phyloP scores from a whole-genome alignment of 2,797 vertebrate genomes.

The Trachops cirrhosus region DNA sequence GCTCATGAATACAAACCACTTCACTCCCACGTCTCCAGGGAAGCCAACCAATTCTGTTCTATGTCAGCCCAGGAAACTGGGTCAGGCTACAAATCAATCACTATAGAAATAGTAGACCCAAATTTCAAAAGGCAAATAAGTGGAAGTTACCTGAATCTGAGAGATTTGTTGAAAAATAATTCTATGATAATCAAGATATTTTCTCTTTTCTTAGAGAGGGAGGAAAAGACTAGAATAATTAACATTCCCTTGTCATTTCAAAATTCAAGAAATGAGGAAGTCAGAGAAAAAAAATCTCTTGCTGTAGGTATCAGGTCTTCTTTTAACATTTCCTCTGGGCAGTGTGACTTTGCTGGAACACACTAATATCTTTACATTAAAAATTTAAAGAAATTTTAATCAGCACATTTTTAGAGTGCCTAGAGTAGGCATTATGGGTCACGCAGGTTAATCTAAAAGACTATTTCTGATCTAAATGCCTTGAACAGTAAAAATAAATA shows the following conservation, averaged over 20 bases:
- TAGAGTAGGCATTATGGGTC: neutral
- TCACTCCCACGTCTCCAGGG: neutral
- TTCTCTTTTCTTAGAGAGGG: neutral
- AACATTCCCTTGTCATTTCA: neutral
- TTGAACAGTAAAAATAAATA: neutral
- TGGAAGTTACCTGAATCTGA: neutral
- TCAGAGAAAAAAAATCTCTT: neutral
- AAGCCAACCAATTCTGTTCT: neutral
- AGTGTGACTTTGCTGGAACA: neutral
- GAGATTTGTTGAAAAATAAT: neutral
- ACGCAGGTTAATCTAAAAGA: neutral
- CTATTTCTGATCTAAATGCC: neutral
- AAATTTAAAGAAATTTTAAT: neutral
- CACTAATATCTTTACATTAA: neutral
- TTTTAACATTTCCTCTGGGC: neutral
- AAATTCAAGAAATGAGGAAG: neutral
- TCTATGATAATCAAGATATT: neutral
- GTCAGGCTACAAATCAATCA: constrained; percentile 29
- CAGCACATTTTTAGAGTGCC: neutral
- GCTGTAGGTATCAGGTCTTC: neutral
- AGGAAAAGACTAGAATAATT: neutral
- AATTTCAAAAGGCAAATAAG: constrained; percentile 15
- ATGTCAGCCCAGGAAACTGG: neutral
- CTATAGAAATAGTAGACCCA: constrained; percentile 16
- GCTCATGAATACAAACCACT: neutral